Conservation (phyloP, 2,888 invertebrate species). For the Drosophila anomelani region DNA sequence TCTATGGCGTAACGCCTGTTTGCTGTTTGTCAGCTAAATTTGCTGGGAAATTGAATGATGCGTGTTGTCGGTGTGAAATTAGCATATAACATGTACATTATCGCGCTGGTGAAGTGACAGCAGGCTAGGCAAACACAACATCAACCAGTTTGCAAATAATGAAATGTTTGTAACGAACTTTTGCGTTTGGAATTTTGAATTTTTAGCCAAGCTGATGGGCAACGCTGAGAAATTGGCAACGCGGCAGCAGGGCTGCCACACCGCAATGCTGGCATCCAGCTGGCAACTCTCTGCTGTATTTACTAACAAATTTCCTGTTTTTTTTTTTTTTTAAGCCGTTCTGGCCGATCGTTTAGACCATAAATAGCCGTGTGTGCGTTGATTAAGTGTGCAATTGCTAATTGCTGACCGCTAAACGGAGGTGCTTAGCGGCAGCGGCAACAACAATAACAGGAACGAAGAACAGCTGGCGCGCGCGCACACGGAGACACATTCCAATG, state of each 20-base stretch:
- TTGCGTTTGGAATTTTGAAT: background rate
- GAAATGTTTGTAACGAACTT: constrained; percentile 5
- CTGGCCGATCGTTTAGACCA: constrained; percentile 18
- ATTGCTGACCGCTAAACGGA: constrained; percentile 11
- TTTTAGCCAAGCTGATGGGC: background rate
- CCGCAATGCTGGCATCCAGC: background rate
- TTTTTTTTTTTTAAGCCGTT: background rate
- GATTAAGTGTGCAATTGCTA: constrained; percentile 26
- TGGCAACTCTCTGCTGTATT: constrained; percentile 5
- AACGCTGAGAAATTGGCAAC: constrained; percentile 3
- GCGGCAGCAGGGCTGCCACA: constrained; percentile 8
- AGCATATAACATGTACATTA: constrained; percentile 30
- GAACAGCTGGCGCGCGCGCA: constrained; percentile 22
- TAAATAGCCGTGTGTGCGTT: constrained; percentile 8
- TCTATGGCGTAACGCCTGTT: constrained; percentile 64
- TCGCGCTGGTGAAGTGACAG: constrained; percentile 8
- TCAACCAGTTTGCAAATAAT: constrained; percentile 1
- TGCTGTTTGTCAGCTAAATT: constrained; percentile 63
- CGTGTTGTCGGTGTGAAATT: constrained; percentile 31
- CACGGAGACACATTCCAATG: constrained; percentile 64
- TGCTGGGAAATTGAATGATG: constrained; percentile 54
- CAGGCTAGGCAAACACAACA: constrained; percentile 14
- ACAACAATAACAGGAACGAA: constrained; percentile 2
- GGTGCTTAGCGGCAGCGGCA: background rate
- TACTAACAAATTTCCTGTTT: constrained; percentile 31